Percentiles rank a stretch among this genome's conserved stretches.
These are phyloP conservation scores for Drosophila sp. DNA, from an alignment of 1,140 invertebrate species.

Conservation along the genomic window DNA sequence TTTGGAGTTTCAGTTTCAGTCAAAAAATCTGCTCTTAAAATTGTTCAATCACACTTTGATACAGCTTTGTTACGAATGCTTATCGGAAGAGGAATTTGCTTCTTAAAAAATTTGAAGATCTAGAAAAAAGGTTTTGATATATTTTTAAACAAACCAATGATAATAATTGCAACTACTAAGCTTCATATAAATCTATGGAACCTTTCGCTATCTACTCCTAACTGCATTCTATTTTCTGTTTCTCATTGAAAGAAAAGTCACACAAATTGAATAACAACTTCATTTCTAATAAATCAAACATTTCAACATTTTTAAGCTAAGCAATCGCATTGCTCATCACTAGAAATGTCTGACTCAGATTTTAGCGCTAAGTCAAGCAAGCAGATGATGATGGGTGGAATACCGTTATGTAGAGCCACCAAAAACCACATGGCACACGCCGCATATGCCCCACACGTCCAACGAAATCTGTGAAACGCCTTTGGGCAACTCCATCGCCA, in stretches of 20 bases:
- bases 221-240: too few relatives aligned
- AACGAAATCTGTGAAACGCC: conserved; percentile 66
- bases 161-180: too few relatives aligned
- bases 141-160: too few relatives aligned
- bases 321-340: background rate
- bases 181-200: too few relatives aligned
- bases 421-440: conserved; percentile 66
- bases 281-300: background rate
- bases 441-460: conserved; percentile 23
- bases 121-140: too few relatives aligned
- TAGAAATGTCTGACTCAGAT: conserved; percentile 56
- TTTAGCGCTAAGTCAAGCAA: conserved; percentile 65
- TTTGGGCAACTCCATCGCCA: conserved; percentile 35
- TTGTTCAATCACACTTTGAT: too few relatives aligned
- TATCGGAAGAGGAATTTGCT: too few relatives aligned
- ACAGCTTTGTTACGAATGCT: too few relatives aligned
- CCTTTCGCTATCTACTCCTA: too few relatives aligned
- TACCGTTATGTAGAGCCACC: conserved; percentile 63
- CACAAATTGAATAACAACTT: background rate
- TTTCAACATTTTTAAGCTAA: background rate
- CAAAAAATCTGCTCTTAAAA: too few relatives aligned
- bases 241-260: background rate
- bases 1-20: too few relatives aligned
- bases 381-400: conserved; percentile 15
- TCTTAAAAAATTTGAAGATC: too few relatives aligned